These are phyloP conservation scores for Engraulis encrasicolus DNA, from an alignment of 2,113 vertebrate genomes.

Conservation along the genomic window DNA sequence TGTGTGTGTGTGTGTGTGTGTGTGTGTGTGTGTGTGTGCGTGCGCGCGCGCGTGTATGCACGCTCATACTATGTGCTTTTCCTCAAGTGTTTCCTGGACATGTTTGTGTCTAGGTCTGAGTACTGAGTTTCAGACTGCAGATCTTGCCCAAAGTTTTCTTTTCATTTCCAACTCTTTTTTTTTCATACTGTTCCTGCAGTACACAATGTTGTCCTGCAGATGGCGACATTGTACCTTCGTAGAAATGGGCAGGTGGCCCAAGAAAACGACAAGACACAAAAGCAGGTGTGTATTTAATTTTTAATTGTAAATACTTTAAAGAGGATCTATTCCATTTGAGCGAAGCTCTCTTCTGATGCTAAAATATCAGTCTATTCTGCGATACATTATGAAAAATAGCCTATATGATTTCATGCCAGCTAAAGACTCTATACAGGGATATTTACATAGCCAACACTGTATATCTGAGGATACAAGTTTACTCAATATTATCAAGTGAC, in stretches of 20 bases:
- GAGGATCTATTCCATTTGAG: conserved; percentile 41
- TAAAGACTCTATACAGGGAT: conserved; percentile 54
- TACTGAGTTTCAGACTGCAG: neutral
- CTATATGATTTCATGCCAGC: conserved; percentile 63
- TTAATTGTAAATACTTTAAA: conserved; percentile 60
- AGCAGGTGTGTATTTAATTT: conserved; percentile 43
- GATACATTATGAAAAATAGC: conserved; percentile 59
- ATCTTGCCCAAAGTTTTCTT: neutral
- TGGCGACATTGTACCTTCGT: conserved; percentile 26
- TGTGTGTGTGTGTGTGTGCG: neutral
- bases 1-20: too few relatives aligned
- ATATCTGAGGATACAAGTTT: conserved; percentile 49
- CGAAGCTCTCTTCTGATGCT: conserved; percentile 45
- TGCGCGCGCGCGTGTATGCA: neutral
- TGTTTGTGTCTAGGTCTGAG: conserved; percentile 17
- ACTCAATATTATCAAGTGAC: conserved; percentile 40
- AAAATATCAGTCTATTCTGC: conserved; percentile 56
- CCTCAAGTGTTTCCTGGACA: neutral
- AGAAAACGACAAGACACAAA: conserved; percentile 24
- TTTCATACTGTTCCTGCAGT: too few relatives aligned
- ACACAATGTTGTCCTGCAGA: conserved; percentile 36
- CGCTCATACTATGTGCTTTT: neutral
- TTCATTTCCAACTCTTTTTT: neutral
- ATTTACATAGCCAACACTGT: conserved; percentile 48
- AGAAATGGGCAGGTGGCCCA: neutral